A percentile compares a stretch with the other conserved stretches of the same genome.
Evolutionary conservation across 2,797 vertebrate species (phyloP).

Genomic region (Pelochelys cantorii): DNA sequence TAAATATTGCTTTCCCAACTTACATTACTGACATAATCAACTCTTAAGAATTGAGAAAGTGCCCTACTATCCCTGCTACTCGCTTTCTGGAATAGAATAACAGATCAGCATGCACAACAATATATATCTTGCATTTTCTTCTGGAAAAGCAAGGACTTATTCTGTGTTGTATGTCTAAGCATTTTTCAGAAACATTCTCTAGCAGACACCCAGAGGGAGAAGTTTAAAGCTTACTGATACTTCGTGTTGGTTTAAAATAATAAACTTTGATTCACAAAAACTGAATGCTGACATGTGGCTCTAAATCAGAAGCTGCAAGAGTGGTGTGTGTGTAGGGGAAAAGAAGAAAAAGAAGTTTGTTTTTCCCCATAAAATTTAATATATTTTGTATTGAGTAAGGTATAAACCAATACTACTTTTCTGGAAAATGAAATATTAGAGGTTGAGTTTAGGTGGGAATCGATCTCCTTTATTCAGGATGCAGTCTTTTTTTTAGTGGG

Average conservation of each 20-base stretch:
- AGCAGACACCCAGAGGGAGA: slow-evolving; percentile 28
- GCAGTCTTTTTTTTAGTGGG: background rate
- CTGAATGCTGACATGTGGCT: slow-evolving; percentile 19
- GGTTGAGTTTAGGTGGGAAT: background rate
- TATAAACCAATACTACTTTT: background rate
- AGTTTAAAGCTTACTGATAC: slow-evolving; percentile 57
- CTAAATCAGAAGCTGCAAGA: background rate
- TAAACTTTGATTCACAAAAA: slow-evolving; percentile 54
- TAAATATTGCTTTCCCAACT: slow-evolving; percentile 39
- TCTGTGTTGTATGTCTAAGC: slow-evolving; percentile 42
- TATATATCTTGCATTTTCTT: background rate
- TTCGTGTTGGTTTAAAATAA: slow-evolving; percentile 34
- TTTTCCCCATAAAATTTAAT: background rate
- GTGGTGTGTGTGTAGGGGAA: background rate
- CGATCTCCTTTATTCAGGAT: background rate
- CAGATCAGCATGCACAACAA: slow-evolving; percentile 35
- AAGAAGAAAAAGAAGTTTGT: background rate
- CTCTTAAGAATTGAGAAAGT: slow-evolving; percentile 15
- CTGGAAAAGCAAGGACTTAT: slow-evolving; percentile 26
- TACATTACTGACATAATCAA: slow-evolving; percentile 22
- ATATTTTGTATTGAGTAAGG: background rate
- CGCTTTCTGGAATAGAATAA: slow-evolving; percentile 53
- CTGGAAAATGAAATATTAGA: background rate
- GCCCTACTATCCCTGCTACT: slow-evolving; percentile 27
- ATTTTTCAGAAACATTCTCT: slow-evolving; percentile 60